Evolutionary conservation across 2,113 vertebrate species (phyloP), one percentile per base, ranked within the genome.

Genomic region (Arizona elegans): DNA sequence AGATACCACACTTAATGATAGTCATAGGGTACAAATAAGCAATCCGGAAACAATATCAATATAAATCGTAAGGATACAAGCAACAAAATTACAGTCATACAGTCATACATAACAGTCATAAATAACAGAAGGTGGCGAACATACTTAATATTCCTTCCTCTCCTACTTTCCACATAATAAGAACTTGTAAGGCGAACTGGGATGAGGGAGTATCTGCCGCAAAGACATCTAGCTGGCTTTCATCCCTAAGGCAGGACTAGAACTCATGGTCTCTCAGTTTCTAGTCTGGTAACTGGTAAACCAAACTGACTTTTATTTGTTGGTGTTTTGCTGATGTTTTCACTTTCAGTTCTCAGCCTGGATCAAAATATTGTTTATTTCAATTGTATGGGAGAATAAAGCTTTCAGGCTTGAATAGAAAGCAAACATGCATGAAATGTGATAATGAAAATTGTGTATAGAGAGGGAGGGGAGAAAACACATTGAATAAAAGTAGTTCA

Each of bases 371-470:
- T 95, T 92, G 88, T 29, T 3, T 91, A 4, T 93, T 92, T 94
- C 11, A 89, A 62, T 81, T 93, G 70, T 75, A 91, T 12, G 90
- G 86, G 8, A n/a, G 94, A 75, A 1, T 54, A 96, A 94, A 52
- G 8, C 62, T 81, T 90, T 19, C 21, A 85, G 59, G 17, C 17
- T 90, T 33, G 50, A 54, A 53, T 19, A 75, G 29, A 90, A 8
- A 43, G 26, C 21, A 43, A 70, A 59, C n/a, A 55, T 43, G 29
- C 38, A 24, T 8, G 8, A 70, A 81, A 81, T 81, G 33, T 38
- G 43, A 19, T n/a, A 11, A 90, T 8, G 15, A 24, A 13, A 91
- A 81, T 19, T 81, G 6, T 47, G 1, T 86, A 75, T 8, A 38
- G 3, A 33, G 15, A 21, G 54, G 17, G 86, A 54, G 26, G 12